Evolutionary conservation across 2,113 vertebrate species (phyloP).

Genomic region (Festucalex cinctus): DNA sequence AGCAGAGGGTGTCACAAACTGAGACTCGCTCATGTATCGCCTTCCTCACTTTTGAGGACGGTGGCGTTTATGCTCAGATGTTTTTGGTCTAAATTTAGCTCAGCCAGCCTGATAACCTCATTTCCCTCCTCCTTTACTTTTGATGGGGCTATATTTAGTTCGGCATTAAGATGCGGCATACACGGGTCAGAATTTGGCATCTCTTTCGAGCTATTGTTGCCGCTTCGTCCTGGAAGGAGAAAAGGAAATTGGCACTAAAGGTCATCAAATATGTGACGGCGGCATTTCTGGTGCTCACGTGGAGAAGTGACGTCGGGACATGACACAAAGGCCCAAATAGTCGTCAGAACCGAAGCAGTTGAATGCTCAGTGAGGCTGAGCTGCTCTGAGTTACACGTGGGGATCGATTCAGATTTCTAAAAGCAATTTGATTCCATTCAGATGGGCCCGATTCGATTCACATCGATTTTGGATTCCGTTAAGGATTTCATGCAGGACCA

Average conservation of each 20-base stretch:
- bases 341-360: constrained; percentile 35
- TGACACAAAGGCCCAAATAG: neutral
- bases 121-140: constrained; percentile 33
- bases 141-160: constrained; percentile 61
- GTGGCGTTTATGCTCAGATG: neutral
- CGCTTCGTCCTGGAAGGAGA: constrained; percentile 21
- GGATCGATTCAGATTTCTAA: too few relatives aligned
- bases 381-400: constrained; percentile 51
- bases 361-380: constrained; percentile 50
- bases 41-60: constrained; percentile 21
- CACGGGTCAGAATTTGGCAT: neutral
- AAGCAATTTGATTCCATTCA: too few relatives aligned
- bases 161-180: constrained; percentile 26
- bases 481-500: too few relatives aligned
- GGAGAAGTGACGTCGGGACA: constrained; percentile 15
- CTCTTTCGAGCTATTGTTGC: constrained; percentile 8
- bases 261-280: constrained; percentile 31
- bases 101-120: constrained; percentile 37
- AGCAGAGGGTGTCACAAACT: neutral
- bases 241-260: constrained; percentile 36
- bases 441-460: too few relatives aligned
- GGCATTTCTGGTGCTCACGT: constrained; percentile 25
- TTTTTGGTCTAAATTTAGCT: constrained; percentile 49
- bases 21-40: constrained; percentile 26
- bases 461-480: too few relatives aligned